Percentiles rank a stretch among this genome's conserved stretches.
Conservation (phyloP, 2,888 invertebrate species). For the Drosophila testacea region DNA sequence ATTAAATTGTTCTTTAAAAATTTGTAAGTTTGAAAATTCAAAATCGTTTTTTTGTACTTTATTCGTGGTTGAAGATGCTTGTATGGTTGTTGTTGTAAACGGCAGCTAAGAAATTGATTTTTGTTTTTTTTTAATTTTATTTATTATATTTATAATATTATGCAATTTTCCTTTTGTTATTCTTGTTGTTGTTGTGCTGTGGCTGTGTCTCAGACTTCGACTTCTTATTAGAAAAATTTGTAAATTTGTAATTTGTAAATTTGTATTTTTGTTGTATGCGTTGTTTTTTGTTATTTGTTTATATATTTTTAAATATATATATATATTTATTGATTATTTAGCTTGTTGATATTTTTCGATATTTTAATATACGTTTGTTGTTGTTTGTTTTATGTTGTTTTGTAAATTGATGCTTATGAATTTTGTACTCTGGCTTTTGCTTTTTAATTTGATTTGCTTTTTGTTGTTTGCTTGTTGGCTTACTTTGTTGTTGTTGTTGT, state of each 20-base stretch:
- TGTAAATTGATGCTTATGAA: conserved; percentile 69
- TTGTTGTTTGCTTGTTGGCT: conserved; percentile 22
- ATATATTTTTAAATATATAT: conserved; percentile 32
- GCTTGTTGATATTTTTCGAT: conserved; percentile 54
- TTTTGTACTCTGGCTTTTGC: conserved; percentile 76
- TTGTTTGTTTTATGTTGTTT: conserved; percentile 44
- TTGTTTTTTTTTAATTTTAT: conserved; percentile 48
- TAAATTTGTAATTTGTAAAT: conserved; percentile 80
- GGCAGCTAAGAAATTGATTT: conserved; percentile 62
- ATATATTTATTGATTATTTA: conserved; percentile 59
- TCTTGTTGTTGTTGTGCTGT: conserved; percentile 41
- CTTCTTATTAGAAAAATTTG: conserved; percentile 63
- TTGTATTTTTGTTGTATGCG: conserved; percentile 76
- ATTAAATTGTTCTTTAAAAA: conserved; percentile 65
- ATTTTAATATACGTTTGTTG: conserved; percentile 41
- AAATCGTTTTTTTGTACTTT: conserved; percentile 61
- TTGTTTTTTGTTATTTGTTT: conserved; percentile 55
- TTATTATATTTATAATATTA: conserved; percentile 32
- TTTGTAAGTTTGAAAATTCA: conserved; percentile 66
- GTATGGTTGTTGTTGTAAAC: conserved; percentile 56
- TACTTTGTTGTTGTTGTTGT: conserved; percentile 50
- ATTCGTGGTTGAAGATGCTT: conserved; percentile 73
- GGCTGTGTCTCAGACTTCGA: conserved; percentile 62
- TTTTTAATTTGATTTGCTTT: conserved; percentile 55
- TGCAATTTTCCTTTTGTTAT: conserved; percentile 19